These are phyloP conservation scores for Zeuzera pyrina DNA, from an alignment of 2,888 invertebrate genomes.

Conservation along the genomic window DNA sequence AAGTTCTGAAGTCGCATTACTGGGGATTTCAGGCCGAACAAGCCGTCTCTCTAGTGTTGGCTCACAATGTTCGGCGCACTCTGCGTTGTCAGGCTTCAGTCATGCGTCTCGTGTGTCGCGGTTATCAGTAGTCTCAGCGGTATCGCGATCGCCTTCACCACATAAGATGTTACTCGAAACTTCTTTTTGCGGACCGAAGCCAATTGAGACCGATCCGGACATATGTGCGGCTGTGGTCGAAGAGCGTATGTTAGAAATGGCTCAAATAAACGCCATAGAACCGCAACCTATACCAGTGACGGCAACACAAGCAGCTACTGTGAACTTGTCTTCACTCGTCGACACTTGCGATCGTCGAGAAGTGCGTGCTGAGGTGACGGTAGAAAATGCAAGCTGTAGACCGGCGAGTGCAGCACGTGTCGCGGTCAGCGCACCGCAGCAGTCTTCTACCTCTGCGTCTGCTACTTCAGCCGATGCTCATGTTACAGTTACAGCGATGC, in stretches of 20 bases:
- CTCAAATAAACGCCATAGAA: constrained; percentile 26
- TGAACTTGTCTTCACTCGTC: neutral
- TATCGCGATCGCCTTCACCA: constrained; percentile 87
- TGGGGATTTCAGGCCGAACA: constrained; percentile 84
- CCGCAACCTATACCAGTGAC: constrained; percentile 7
- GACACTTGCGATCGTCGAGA: constrained; percentile 32
- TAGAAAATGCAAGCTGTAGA: constrained; percentile 27
- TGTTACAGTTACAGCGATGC: constrained; percentile 8
- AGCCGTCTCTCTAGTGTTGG: constrained; percentile 88
- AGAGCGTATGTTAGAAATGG: constrained; percentile 55
- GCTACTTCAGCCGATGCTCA: constrained; percentile 1
- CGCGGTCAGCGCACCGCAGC: constrained; percentile 16
- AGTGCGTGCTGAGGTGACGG: constrained; percentile 49
- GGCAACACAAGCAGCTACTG: neutral
- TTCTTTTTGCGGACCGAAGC: constrained; percentile 90
- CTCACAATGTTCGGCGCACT: constrained; percentile 80
- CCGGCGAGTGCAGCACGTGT: constrained; percentile 16
- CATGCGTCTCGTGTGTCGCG: constrained; percentile 44
- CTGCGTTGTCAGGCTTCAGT: constrained; percentile 48
- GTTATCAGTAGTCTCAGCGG: constrained; percentile 62
- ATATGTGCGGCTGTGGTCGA: constrained; percentile 60
- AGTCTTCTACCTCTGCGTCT: constrained; percentile 8
- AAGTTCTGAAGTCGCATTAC: constrained; percentile 83
- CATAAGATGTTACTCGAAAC: constrained; percentile 92
- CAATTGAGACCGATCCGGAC: constrained; percentile 71